Conservation (phyloP, 1,140 invertebrate species). For the Eciton burchellii region DNA sequence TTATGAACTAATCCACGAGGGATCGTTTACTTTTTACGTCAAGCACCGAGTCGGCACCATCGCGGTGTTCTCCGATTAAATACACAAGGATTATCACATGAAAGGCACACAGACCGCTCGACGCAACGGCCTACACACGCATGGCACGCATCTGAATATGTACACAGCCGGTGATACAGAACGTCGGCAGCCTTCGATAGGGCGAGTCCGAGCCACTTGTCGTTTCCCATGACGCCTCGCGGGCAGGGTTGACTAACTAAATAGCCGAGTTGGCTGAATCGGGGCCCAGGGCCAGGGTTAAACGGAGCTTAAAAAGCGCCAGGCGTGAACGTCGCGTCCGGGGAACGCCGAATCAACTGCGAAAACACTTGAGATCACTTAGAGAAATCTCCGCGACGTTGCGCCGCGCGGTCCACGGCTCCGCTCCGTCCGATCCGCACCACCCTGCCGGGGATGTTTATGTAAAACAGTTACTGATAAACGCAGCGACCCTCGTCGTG, state of each 20-base stretch:
- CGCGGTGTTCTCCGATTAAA: conserved; percentile 77
- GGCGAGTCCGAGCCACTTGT: conserved; percentile 80
- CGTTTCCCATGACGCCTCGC: conserved; percentile 84
- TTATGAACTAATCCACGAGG: conserved; percentile 71
- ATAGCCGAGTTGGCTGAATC: conserved; percentile 83
- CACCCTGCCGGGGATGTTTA: conserved; percentile 76
- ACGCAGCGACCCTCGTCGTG: conserved; percentile 44
- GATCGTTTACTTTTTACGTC: conserved; percentile 66
- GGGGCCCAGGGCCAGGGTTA: conserved; percentile 83
- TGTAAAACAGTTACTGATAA: conserved; percentile 81
- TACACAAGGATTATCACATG: conserved; percentile 82
- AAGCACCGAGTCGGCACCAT: conserved; percentile 54
- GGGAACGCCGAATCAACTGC: conserved; percentile 82
- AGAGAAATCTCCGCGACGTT: conserved; percentile 68
- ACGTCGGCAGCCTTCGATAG: conserved; percentile 3
- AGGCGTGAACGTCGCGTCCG: conserved; percentile 56
- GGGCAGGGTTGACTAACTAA: conserved; percentile 85
- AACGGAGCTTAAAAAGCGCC: conserved; percentile 82
- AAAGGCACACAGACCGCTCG: conserved; percentile 71
- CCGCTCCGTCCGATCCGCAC: conserved; percentile 9
- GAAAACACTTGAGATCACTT: conserved; percentile 81
- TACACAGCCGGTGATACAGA: conserved; percentile 39
- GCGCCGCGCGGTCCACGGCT: not conserved
- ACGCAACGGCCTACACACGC: conserved; percentile 17
- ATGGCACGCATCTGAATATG: conserved; percentile 8